Conservation (phyloP, 2,797 vertebrate species). For the Acipenser oxyrinchus region DNA sequence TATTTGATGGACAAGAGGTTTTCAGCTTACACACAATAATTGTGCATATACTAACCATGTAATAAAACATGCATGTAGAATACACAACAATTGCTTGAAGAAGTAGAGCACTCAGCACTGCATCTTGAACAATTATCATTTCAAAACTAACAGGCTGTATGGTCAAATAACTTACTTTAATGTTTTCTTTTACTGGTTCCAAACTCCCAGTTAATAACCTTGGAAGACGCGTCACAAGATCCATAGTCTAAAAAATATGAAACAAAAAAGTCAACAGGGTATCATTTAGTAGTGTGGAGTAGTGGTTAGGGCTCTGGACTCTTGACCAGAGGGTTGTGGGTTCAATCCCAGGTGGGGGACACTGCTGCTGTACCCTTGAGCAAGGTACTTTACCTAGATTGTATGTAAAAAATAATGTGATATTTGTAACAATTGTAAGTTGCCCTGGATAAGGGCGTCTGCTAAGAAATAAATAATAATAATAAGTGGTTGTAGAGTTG, state of each 20-base stretch:
- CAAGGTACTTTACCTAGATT: too few species aligned
- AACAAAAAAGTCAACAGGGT: neutral
- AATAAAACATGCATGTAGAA: too few species aligned
- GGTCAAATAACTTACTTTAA: slow-evolving; percentile 62
- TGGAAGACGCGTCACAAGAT: slow-evolving; percentile 76
- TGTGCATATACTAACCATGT: too few species aligned
- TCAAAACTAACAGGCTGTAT: too few species aligned
- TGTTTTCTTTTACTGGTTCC: slow-evolving; percentile 87
- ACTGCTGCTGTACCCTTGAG: slow-evolving; percentile 77
- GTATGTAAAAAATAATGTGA: too few species aligned
- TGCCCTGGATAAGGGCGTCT: too few species aligned
- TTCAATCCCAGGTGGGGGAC: slow-evolving; percentile 62
- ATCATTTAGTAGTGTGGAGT: slow-evolving; percentile 52
- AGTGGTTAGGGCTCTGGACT: slow-evolving; percentile 63
- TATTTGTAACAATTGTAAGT: too few species aligned
- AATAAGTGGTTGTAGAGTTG: neutral
- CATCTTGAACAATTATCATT: too few species aligned
- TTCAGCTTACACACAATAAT: too few species aligned
- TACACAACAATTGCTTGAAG: too few species aligned
- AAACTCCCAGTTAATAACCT: slow-evolving; percentile 82
- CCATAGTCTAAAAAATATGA: slow-evolving; percentile 63
- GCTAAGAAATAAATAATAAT: slow-evolving; percentile 30
- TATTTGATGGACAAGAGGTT: neutral
- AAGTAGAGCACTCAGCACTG: too few species aligned
- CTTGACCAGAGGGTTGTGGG: slow-evolving; percentile 83